phyloP scores from a whole-genome alignment of 2,888 invertebrate species.

The Eumacrocentrus americanus region DNA sequence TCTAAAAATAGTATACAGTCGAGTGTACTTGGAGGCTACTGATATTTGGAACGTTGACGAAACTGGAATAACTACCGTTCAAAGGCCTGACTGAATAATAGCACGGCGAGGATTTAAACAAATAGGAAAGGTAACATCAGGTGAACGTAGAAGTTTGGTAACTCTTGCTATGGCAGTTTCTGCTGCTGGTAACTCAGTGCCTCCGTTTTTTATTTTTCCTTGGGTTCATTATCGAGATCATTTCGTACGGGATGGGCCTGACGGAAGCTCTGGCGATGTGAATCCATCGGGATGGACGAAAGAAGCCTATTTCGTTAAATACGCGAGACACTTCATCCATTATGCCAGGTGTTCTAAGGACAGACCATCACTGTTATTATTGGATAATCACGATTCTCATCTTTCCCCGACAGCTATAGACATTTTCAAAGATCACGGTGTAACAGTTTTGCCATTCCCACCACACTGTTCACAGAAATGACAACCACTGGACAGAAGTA shows the following conservation, averaged over 20 bases:
- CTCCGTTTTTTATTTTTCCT: conserved; percentile 49
- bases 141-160: conserved; percentile 44
- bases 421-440: conserved; percentile 48
- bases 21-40: conserved; percentile 33
- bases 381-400: conserved; percentile 31
- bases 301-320: conserved; percentile 21
- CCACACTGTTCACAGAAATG: conserved; percentile 52
- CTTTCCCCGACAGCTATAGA: conserved; percentile 38
- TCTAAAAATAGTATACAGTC: conserved; percentile 32
- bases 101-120: conserved; percentile 47
- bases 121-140: conserved; percentile 49
- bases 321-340: conserved; percentile 35
- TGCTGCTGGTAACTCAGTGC: conserved; percentile 44
- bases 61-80: conserved; percentile 49
- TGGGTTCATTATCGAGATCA: conserved; percentile 35
- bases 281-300: conserved; percentile 43
- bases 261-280: conserved; percentile 35
- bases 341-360: conserved; percentile 23
- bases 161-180: conserved; percentile 43
- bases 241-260: conserved; percentile 28
- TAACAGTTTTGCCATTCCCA: conserved; percentile 48
- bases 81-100: conserved; percentile 46
- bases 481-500: conserved; percentile 49
- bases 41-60: conserved; percentile 44
- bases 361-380: conserved; percentile 14